Evolutionary conservation across 1,140 invertebrate genomes (phyloP).

Genomic region (Hyphantria cunea): DNA sequence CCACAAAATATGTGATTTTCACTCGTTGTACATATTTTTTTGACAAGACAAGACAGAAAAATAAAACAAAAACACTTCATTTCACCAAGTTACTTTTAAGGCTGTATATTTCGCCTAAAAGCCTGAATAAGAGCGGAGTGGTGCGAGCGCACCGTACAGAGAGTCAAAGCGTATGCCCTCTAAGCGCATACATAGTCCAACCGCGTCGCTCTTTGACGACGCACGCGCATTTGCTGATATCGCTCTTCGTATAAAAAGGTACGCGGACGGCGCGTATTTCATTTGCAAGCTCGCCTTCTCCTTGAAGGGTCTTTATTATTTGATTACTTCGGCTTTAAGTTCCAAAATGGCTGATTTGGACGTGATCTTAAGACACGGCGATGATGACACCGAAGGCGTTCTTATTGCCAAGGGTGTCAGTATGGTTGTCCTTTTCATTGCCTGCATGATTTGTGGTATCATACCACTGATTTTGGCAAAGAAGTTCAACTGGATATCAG

Average conservation of each 20-base stretch:
- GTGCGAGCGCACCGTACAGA: constrained; percentile 33
- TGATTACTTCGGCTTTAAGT: not conserved
- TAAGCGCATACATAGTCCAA: constrained; percentile 55
- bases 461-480: constrained; percentile 86
- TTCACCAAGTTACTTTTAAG: constrained; percentile 19
- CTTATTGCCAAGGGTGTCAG: constrained; percentile 86
- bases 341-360: constrained; percentile 36
- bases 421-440: constrained; percentile 87
- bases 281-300: constrained; percentile 39
- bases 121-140: constrained; percentile 58
- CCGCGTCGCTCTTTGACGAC: constrained; percentile 58
- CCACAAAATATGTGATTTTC: no score
- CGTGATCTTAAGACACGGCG: constrained; percentile 34
- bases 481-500: constrained; percentile 83
- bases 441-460: constrained; percentile 87
- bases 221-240: constrained; percentile 68
- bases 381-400: constrained; percentile 73
- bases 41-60: not conserved
- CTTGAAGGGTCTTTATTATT: constrained; percentile 34
- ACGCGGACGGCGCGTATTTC: constrained; percentile 39
- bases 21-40: no score
- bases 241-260: constrained; percentile 62
- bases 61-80: constrained; percentile 15
- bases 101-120: constrained; percentile 29
- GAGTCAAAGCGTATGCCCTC: constrained; percentile 17